A percentile compares a stretch with the other conserved stretches of the same genome.
These are phyloP conservation scores for Thereva nobilitata DNA, from an alignment of 2,888 invertebrate species.

Conservation along the genomic window DNA sequence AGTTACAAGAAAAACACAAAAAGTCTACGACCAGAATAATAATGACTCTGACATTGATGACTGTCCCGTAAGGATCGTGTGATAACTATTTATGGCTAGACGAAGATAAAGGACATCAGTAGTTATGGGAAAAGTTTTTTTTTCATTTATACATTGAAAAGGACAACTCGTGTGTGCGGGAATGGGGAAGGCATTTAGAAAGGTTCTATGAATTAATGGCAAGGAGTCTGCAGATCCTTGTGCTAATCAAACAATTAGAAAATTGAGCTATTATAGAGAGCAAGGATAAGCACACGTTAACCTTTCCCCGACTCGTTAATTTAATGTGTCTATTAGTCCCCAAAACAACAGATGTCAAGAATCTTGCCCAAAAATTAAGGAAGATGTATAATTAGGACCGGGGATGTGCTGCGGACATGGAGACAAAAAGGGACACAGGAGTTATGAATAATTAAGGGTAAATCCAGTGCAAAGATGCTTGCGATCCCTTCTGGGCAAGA, in stretches of 20 bases:
- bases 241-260: slow-evolving; percentile 19
- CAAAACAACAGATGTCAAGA: slow-evolving; percentile 23
- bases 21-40: slow-evolving; percentile 35
- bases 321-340: slow-evolving; percentile 26
- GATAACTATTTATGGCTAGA: slow-evolving; percentile 23
- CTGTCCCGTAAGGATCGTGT: slow-evolving; percentile 16
- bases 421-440: slow-evolving; percentile 20
- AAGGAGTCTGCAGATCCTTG: background rate
- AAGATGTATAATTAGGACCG: slow-evolving; percentile 1
- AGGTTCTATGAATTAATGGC: slow-evolving; percentile 6
- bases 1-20: slow-evolving; percentile 25
- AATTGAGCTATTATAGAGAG: slow-evolving; percentile 25
- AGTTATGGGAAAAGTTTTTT: background rate
- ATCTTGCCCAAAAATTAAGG: background rate
- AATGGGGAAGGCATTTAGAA: too few relatives aligned
- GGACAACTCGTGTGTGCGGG: too few relatives aligned
- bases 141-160: too few relatives aligned
- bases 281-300: slow-evolving; percentile 12
- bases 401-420: slow-evolving; percentile 10
- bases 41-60: slow-evolving; percentile 36
- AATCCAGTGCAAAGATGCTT: background rate
- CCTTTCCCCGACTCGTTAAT: slow-evolving; percentile 8
- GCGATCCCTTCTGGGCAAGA: background rate
- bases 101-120: background rate
- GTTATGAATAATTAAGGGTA: slow-evolving; percentile 29